Evolutionary conservation across 2,888 invertebrate species (phyloP), one percentile per base, ranked within the genome.

Genomic region (Xylota sylvarum): DNA sequence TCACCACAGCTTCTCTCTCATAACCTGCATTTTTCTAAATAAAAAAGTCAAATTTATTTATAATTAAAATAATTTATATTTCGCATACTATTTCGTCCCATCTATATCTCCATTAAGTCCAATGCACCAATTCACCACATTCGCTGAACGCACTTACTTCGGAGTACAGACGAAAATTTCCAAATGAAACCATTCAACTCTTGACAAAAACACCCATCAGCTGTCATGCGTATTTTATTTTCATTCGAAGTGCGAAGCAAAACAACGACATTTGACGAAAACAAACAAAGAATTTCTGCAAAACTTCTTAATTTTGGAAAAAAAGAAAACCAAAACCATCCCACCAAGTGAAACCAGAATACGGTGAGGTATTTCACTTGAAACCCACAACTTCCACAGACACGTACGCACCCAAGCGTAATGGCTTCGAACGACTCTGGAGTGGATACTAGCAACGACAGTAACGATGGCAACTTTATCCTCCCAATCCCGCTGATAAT

Each of bases 371-470:
- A n/a, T 2, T 5, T n/a, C 5, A 32, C 43, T 55, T 43, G 43
- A 32, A 23, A 55, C 56, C 55, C 55, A 73, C 52, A 17, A 17
- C 52, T 55, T 40, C 74, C 62, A 69, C 17, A 30, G 23, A 56
- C 48, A 64, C 70, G 72, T 10, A 37, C 9, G 12, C 37, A 37
- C 37, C 9, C 9, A 9, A 23, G 4, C 17, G 64, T 32, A 14
- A 89, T 90, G 90, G 90, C 90, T 80, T 89, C 91, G 56, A 89
- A 91, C 86, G 96, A 96, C 93, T 95, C 96, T 46, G 96, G 96
- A 69, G 95, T 96, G 50, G 96, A 96, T 89, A 95, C 95, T 60
- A 95, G 95, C 88, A 95, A 95, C 91, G 95, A 95, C 92, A 95
- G 95, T 89, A 95, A 95, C 91, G 95, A 95, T 91, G 94, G 92